Evolutionary conservation across 1,140 invertebrate species (phyloP).

Genomic region (Drepana arcuata): DNA sequence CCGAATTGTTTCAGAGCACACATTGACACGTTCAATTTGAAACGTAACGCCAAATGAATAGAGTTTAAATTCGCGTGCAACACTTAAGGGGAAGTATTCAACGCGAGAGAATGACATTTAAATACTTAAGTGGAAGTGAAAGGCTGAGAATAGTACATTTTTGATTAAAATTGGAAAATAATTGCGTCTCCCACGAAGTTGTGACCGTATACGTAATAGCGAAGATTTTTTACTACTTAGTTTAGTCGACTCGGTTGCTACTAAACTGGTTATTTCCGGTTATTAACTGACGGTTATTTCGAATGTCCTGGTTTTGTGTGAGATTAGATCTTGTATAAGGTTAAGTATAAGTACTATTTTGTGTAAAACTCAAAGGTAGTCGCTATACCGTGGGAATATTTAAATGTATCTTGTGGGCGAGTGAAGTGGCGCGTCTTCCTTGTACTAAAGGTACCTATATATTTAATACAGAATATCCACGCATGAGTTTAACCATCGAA

Average conservation of each 20-base stretch:
- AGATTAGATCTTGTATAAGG: too few species aligned
- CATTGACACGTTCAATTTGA: conserved; percentile 11
- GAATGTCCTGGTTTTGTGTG: too few species aligned
- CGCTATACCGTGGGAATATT: too few species aligned
- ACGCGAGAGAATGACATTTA: conserved; percentile 61
- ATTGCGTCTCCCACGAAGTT: conserved; percentile 64
- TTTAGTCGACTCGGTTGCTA: conserved; percentile 33
- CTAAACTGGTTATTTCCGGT: conserved; percentile 49
- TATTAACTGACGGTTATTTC: conserved; percentile 46
- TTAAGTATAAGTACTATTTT: too few species aligned
- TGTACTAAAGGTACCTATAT: too few species aligned
- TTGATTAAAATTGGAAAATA: conserved; percentile 70
- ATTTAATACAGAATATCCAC: too few species aligned
- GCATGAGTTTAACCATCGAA: too few species aligned
- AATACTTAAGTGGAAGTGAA: conserved; percentile 66
- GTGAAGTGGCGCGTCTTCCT: too few species aligned
- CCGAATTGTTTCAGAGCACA: conserved; percentile 38
- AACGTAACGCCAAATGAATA: conserved; percentile 1
- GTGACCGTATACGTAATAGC: conserved; percentile 36
- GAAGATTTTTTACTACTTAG: conserved; percentile 36
- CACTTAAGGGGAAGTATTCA: conserved; percentile 36
- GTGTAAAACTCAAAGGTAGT: too few species aligned
- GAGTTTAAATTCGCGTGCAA: conserved; percentile 10
- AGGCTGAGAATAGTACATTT: conserved; percentile 55
- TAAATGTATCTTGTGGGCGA: too few species aligned